Conservation (phyloP, 2,888 invertebrate genomes). For the Tachina fera region DNA sequence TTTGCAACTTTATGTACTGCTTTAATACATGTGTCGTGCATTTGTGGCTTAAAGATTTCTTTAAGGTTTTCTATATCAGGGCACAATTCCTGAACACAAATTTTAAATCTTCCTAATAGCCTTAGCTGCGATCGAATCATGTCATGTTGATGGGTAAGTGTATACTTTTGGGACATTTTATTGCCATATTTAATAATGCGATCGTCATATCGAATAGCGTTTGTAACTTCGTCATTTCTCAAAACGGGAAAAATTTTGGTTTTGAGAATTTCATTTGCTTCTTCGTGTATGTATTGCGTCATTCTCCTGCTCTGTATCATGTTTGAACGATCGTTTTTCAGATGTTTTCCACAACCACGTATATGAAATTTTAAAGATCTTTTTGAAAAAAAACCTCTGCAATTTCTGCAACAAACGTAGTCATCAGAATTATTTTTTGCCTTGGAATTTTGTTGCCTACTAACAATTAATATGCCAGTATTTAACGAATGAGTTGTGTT, state of each 20-base stretch:
- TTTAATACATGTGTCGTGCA: constrained; percentile 11
- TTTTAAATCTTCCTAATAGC: constrained; percentile 38
- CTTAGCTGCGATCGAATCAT: constrained; percentile 21
- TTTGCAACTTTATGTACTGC: constrained; percentile 26
- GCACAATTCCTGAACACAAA: not conserved
- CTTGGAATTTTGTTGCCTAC: not conserved
- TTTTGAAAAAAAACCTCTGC: not conserved
- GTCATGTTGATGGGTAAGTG: constrained; percentile 23
- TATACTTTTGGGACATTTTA: constrained; percentile 29
- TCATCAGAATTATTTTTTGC: not conserved
- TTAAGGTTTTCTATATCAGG: constrained; percentile 9
- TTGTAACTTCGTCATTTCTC: not conserved
- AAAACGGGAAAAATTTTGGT: constrained; percentile 22
- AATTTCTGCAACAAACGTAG: not conserved
- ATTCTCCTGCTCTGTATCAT: not conserved
- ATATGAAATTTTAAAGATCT: too few species aligned
- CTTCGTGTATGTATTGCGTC: constrained; percentile 11
- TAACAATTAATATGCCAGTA: not conserved
- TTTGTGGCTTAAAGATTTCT: constrained; percentile 1
- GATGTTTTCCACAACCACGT: not conserved
- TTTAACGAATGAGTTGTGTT: not conserved
- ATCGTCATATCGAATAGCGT: constrained; percentile 34
- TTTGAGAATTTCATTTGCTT: constrained; percentile 14
- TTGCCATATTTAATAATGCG: constrained; percentile 37
- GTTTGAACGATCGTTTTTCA: not conserved